Evolutionary conservation across 2,113 vertebrate genomes (phyloP).

Genomic region (Pitta sordida): DNA sequence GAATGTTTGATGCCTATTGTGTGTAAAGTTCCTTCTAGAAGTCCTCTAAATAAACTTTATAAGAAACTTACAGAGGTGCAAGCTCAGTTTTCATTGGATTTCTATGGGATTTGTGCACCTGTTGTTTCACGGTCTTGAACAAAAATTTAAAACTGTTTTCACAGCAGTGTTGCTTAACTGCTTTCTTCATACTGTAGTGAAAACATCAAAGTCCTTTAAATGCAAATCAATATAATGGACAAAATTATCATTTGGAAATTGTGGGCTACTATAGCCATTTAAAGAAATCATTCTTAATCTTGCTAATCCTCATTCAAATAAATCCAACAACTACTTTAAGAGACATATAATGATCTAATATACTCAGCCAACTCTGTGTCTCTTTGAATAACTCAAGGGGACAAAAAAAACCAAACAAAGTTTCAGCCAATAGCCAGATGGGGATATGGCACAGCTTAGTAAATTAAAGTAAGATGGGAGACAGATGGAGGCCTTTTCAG

Average conservation of each 20-base stretch:
- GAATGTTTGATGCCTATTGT: neutral
- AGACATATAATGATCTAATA: constrained; percentile 9
- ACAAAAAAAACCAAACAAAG: constrained; percentile 6
- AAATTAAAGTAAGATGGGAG: neutral
- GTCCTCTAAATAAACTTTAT: neutral
- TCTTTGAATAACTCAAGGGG: constrained; percentile 15
- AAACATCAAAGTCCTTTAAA: neutral
- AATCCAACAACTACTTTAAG: constrained; percentile 7
- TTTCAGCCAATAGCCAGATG: constrained; percentile 6
- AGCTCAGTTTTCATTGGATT: constrained; percentile 10
- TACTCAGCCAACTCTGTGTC: constrained; percentile 1
- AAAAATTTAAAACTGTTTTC: constrained; percentile 4
- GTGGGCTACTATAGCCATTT: neutral
- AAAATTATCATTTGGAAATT: constrained; percentile 27
- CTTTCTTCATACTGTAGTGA: neutral
- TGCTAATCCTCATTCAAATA: constrained; percentile 38
- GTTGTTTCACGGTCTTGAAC: neutral
- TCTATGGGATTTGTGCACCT: constrained; percentile 12
- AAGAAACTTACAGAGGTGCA: neutral
- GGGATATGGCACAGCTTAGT: neutral
- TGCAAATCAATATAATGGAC: constrained; percentile 19
- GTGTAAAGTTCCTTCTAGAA: neutral
- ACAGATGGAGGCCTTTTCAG: neutral
- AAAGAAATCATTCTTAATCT: constrained; percentile 18
- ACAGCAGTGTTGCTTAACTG: neutral